Base-by-base conservation (phyloP, 2,888 invertebrate genomes). In the Sialis lutaria region DNA sequence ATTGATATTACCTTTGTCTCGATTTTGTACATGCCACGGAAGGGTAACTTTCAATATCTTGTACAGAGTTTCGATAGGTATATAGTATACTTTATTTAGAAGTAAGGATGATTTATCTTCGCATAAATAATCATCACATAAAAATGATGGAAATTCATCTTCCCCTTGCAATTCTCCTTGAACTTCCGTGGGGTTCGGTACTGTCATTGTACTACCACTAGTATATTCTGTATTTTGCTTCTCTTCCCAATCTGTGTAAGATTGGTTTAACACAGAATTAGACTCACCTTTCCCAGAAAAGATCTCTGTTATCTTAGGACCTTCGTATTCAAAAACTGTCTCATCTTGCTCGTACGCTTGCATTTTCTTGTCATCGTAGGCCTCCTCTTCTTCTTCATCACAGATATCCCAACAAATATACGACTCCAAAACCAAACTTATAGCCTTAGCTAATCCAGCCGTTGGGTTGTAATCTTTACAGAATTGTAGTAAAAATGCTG, bases 401-500 rank as follows among this genome's bases (percentile, higher is more conserved):
- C 64, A 58, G 12, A 59, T 52, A 40, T 67, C 60, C 53, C 60
- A 67, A 57, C 77, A 77, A 5, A 70, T 64, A 47, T 62, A 62
- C 55, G 68, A 70, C 2, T 77, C 78, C 7, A 73, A 55, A 12
- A 70, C 68, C 53, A 79, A 62, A 13, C 71, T 67, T 13, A 79
- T 54, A 1, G 77, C 77, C 51, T 70, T 72, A 0, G 64, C 69
- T 45, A 79, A 69, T 1, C 79, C 79, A 53, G 67, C 60, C 5
- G 68, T 60, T 0, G 74, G 69, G 55, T 73, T 63, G 12, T 56
- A 50, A 54, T 66, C 71, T 62, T 78, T 79, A 56, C 79, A 79
- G 54, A 79, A 75, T 13, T 72, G 72, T 49, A 80, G 58, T 33
- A 81, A 59, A 55, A 81, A 64, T 5, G 74, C 74, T 1, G 77